These are phyloP conservation scores for Drosophila burlai DNA, from an alignment of 1,140 invertebrate genomes.

Conservation along the genomic window DNA sequence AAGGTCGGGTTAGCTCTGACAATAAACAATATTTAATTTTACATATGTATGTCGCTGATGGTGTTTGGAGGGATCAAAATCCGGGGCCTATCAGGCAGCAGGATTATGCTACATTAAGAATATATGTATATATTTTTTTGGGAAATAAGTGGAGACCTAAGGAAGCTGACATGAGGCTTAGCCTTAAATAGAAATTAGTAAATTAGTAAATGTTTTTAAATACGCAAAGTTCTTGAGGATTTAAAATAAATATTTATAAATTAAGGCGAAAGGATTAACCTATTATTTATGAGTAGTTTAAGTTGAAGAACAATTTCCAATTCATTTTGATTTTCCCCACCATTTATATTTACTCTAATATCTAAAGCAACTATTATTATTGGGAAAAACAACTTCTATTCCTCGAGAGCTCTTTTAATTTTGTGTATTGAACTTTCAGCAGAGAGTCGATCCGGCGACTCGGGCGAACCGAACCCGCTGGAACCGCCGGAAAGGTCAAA, in stretches of 20 bases:
- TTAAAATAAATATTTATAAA: not conserved
- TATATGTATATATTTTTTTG: not conserved
- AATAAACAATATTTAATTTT: constrained; percentile 67
- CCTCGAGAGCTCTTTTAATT: not conserved
- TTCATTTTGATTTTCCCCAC: not conserved
- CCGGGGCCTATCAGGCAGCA: not conserved
- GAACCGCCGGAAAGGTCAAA: constrained; percentile 37
- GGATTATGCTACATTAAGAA: not conserved
- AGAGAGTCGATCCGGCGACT: constrained; percentile 37
- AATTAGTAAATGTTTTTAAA: not conserved
- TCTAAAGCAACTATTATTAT: not conserved
- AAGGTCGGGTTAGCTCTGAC: constrained; percentile 54
- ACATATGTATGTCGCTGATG: constrained; percentile 51
- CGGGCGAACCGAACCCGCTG: not conserved
- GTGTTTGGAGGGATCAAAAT: not conserved
- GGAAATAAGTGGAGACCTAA: not conserved
- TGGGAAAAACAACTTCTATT: not conserved
- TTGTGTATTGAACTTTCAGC: not conserved
- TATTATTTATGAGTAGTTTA: no score
- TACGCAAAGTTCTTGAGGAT: no score
- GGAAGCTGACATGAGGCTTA: no score
- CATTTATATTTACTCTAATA: not conserved
- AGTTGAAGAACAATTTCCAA: not conserved
- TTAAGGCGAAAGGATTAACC: not conserved
- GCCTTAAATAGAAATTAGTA: not conserved